Base-by-base conservation (phyloP, 2,888 invertebrate species). In the Gymnoscelis rufifasciata region DNA sequence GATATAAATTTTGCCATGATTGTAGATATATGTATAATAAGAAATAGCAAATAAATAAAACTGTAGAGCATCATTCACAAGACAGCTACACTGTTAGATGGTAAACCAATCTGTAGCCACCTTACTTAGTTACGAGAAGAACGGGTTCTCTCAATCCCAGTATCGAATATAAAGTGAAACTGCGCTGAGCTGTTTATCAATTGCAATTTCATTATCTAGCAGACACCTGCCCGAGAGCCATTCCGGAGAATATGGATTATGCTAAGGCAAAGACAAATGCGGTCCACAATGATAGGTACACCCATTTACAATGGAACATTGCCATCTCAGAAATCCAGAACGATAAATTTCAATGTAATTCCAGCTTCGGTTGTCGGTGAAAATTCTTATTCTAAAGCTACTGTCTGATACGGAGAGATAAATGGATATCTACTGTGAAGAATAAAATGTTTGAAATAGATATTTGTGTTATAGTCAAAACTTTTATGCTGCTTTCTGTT, bases 161-260 rank as follows among this genome's bases (percentile, higher is more conserved):
- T 76, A 75, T 75, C 73, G 65, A 65, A 64, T 68, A 68, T 74
- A 72, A 81, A 83, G 83, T 83, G 83, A 84, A 84, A 83, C 78
- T 78, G 67, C 70, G 53, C 54, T 54, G 56, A 66, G 68, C 62
- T 68, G 71, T 77, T 79, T 83, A 81, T 83, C 80, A 82, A 77
- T 74, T 76, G 78, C 77, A 74, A 76, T 82, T 82, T 80, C 76
- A 80, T 83, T 82, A 82, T 81, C 71, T 68, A 59, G 59, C 65
- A 58, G 75, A 70, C 71, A 74, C 71, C 71, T 72, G 73, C 66
- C 49, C 54, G 51, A 56, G 51, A 55, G 41, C 56, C 52, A 66
- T 65, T 59, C 48, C 40, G 27, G 35, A 19, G 35, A 40, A 31
- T 50, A 44, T 38, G 52, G 52, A 48, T 57, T 51, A 43, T 47